Base-by-base conservation (phyloP, 64 coral and sea anemone genomes). In the Astreopora myriophthalma region DNA sequence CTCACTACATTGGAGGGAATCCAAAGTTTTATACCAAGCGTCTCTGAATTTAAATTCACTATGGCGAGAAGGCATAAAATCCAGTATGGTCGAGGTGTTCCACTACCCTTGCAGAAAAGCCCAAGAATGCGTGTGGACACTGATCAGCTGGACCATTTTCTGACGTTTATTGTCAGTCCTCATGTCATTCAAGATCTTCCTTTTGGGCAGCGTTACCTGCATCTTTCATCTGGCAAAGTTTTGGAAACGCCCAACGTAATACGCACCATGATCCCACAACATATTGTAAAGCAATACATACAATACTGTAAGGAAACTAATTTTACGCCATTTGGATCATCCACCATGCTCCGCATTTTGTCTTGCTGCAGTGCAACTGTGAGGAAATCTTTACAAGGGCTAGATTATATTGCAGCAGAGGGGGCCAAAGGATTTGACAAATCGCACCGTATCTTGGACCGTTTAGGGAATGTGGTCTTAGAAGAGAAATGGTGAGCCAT, bases 81-180 rank as follows among this genome's bases (percentile, higher is more conserved):
- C 37, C 42, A 79, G 25, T 52, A 79, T 79, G 22, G 75, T 27
- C 75, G 75, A 52, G 75, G 75, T 29, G 40, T 79, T n/a, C 75
- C 75, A 48, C 24, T 79, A 12, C 75, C 75, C 27, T 33, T 79
- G 30, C 34, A 79, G 9, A 8, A 30, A 37, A 79, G 42, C 75
- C 40, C 75, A 42, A 38, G 40, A 30, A 14, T 79, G 30, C 75
- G 75, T 29, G 51, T 51, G 27, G 37, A 44, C 33, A 38, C 39
- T 42, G 39, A 55, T 13, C 36, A 79, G 24, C 75, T 79, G 13
- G 40, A 44, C 27, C 75, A 79, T 44, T 79, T 79, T 61, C 49
- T 60, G 32, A 82, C 32, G 14, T 58, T 82, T 6, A 58, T 82
- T 48, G 14, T 29, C 49, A 58, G 33, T 30, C 16, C 25, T 16